phyloP scores from a whole-genome alignment of 2,888 invertebrate species.

The Apamea sordens region DNA sequence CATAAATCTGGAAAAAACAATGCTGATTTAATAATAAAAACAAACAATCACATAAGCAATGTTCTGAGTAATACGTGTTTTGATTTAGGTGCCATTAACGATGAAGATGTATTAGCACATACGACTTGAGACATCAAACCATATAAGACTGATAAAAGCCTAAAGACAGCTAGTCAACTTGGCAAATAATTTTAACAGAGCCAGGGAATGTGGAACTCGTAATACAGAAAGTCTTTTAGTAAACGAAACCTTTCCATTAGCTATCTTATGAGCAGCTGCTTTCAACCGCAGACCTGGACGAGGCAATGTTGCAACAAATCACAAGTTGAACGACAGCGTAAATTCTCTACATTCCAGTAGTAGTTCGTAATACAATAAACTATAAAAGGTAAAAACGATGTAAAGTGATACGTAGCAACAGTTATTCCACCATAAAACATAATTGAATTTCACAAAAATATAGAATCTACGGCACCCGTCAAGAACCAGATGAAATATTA shows the following conservation, averaged over 20 bases:
- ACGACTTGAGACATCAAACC: background rate
- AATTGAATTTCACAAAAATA: conserved; percentile 88
- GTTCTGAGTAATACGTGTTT: conserved; percentile 45
- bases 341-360: conserved; percentile 75
- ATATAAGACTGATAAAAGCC: background rate
- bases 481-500: conserved; percentile 87
- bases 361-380: conserved; percentile 75
- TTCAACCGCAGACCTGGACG: background rate
- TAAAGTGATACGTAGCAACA: conserved; percentile 84
- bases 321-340: conserved; percentile 63
- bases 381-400: conserved; percentile 80
- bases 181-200: background rate
- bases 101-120: conserved; percentile 13
- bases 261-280: conserved; percentile 8
- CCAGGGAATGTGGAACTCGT: background rate
- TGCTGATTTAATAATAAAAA: conserved; percentile 68
- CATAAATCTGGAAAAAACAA: conserved; percentile 86
- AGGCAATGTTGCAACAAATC: conserved; percentile 34
- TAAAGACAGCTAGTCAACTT: conserved; percentile 1
- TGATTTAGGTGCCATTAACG: conserved; percentile 20
- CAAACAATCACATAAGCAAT: conserved; percentile 44
- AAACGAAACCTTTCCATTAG: conserved; percentile 13
- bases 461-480: conserved; percentile 85
- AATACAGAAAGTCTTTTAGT: background rate
- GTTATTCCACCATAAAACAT: conserved; percentile 84